These are phyloP conservation scores for Serranus cabrilla DNA, from an alignment of 2,797 vertebrate genomes.

Conservation along the genomic window DNA sequence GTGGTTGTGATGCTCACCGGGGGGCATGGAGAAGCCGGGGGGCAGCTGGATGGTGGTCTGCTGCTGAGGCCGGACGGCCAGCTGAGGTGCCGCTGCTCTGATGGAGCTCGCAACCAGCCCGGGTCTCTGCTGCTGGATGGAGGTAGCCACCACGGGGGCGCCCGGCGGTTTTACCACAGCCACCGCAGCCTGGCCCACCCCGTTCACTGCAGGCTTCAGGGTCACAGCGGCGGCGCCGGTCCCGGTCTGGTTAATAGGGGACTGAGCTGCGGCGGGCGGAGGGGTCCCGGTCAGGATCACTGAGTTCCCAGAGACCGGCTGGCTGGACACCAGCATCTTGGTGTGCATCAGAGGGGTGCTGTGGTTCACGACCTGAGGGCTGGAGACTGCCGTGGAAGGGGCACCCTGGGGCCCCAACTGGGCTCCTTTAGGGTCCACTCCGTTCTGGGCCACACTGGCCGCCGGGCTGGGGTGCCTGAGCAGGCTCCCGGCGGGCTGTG, in stretches of 20 bases:
- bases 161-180: slow-evolving; percentile 75
- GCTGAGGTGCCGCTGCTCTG: slow-evolving; percentile 84
- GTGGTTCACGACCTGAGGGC: slow-evolving; percentile 82
- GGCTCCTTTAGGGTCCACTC: slow-evolving; percentile 80
- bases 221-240: slow-evolving; percentile 43
- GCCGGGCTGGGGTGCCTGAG: slow-evolving; percentile 80
- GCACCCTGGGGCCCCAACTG: slow-evolving; percentile 63
- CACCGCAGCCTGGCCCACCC: slow-evolving; percentile 71
- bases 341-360: slow-evolving; percentile 75
- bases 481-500: slow-evolving; percentile 51
- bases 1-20: slow-evolving; percentile 78
- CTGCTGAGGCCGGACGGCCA: slow-evolving; percentile 88
- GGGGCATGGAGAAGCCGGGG: slow-evolving; percentile 90
- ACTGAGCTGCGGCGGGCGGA: slow-evolving; percentile 53
- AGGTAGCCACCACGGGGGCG: slow-evolving; percentile 60
- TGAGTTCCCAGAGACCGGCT: slow-evolving; percentile 57
- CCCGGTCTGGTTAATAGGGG: slow-evolving; percentile 66
- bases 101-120: slow-evolving; percentile 75
- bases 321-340: slow-evolving; percentile 80
- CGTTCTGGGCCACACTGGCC: slow-evolving; percentile 82
- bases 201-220: slow-evolving; percentile 80
- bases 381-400: slow-evolving; percentile 64
- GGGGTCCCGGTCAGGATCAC: slow-evolving; percentile 67
- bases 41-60: slow-evolving; percentile 92
- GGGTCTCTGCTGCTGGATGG: slow-evolving; percentile 84